These are phyloP conservation scores for Cavia porcellus DNA, from an alignment of 2,113 vertebrate genomes.

Conservation along the genomic window DNA sequence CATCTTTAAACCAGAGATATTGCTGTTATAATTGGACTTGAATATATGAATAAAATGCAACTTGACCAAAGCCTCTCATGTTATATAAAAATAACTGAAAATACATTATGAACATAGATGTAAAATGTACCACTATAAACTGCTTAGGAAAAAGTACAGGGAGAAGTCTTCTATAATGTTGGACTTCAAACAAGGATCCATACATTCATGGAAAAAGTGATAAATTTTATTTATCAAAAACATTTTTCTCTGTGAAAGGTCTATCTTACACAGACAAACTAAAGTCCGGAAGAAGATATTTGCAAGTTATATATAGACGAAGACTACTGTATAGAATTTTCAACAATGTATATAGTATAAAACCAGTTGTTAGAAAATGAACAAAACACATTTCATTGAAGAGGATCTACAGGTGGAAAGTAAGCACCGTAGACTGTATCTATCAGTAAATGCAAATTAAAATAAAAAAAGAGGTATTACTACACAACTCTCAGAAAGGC, in stretches of 20 bases:
- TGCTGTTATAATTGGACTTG: background rate
- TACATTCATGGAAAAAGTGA: background rate
- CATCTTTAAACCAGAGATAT: background rate
- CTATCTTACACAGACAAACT: background rate
- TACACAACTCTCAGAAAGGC: background rate
- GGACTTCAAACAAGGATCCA: background rate
- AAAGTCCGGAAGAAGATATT: background rate
- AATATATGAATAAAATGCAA: background rate
- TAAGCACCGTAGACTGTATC: background rate
- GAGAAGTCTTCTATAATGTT: background rate
- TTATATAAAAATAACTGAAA: background rate
- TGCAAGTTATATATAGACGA: background rate
- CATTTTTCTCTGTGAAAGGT: background rate
- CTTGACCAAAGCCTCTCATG: background rate
- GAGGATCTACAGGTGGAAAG: background rate
- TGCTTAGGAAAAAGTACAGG: background rate
- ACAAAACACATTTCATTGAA: background rate
- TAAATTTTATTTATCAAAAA: background rate
- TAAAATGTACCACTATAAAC: background rate
- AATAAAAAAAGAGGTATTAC: background rate
- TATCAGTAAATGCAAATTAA: background rate
- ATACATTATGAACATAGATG: background rate
- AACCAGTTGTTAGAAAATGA: background rate
- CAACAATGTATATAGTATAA: too few relatives aligned
- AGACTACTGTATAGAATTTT: too few relatives aligned